Base-by-base conservation (phyloP, 2,797 vertebrate species). In the Podarcis siculus region DNA sequence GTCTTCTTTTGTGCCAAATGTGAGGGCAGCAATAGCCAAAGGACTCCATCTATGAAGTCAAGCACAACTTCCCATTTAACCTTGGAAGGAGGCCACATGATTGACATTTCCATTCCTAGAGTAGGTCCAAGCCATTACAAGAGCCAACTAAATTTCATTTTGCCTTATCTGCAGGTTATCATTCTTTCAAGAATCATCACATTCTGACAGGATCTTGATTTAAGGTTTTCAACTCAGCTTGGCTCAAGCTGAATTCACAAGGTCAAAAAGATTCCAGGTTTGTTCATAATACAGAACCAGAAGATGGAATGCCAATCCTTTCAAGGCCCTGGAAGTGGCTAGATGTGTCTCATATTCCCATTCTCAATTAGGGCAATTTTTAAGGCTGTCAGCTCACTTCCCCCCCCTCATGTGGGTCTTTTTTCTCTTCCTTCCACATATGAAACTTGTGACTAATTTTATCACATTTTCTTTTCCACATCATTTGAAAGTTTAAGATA, bases 91-190 rank as follows among this genome's bases (percentile, higher is more conserved):
- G 83, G 87, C 85, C 84, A 83, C 73, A 79, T 96, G 95, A 96
- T 95, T 97, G 96, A 96, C 95, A 94, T 93, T 96, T 96, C 93
- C 87, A 94, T 92, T 93, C 94, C 94, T 91, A 92, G 87, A 93
- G 75, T 94, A 93, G 92, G 88, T 84, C 89, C 89, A 90, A 94
- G 92, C 94, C 86, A 95, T 96, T 97, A 95, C 15, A 45, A 92
- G 87, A 95, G 89, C 89, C 94, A 95, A 79, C 85, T 90, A 92
- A 92, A 94, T 94, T 96, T 96, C 90, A 92, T 95, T 96, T 95
- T 95, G 82, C 92, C 77, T 94, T 96, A 95, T 96, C 96, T 96
- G 78, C 71, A 90, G 88, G 95, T 96, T 97, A 97, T 96, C 94
- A 90, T 95, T 96, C 95, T 95, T 94, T 80, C 71, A 94, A 94